phyloP scores from a whole-genome alignment of 2,113 vertebrate species.

The Scartelaos histophorus region DNA sequence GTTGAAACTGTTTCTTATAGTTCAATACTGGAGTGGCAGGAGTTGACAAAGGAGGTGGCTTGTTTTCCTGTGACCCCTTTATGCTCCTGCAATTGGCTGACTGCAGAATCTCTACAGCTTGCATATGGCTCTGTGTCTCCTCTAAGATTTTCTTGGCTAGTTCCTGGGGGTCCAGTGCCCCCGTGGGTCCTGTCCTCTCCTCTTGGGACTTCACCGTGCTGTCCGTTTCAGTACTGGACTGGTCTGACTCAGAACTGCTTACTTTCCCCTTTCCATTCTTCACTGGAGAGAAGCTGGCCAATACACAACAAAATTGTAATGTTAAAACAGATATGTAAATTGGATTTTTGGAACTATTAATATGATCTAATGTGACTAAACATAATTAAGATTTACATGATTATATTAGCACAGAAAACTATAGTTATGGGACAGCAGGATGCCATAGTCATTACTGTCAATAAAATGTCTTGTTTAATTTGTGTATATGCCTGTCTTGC shows the following conservation, averaged over 20 bases:
- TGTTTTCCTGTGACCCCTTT: conserved; percentile 24
- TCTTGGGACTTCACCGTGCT: conserved; percentile 95
- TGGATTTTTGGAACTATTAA: neutral
- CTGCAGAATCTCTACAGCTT: conserved; percentile 90
- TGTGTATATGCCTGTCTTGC: too few species aligned
- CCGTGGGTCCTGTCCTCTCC: conserved; percentile 70
- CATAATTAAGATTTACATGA: neutral
- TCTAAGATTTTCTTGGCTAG: conserved; percentile 94
- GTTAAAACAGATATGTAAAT: neutral
- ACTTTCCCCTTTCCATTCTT: conserved; percentile 84
- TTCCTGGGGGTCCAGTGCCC: conserved; percentile 85
- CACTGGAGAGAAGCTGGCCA: conserved; percentile 83
- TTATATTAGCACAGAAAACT: too few species aligned
- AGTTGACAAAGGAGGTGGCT: conserved; percentile 34
- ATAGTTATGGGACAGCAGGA: too few species aligned
- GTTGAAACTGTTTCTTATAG: conserved; percentile 78
- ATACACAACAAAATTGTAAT: neutral
- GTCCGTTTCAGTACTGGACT: conserved; percentile 94
- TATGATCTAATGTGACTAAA: neutral
- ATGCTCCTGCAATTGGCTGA: conserved; percentile 71
- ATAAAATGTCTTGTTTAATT: too few species aligned
- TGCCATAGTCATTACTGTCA: too few species aligned
- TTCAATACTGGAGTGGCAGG: conserved; percentile 57
- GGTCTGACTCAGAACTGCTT: conserved; percentile 91
- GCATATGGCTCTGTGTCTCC: conserved; percentile 92